Percentiles rank a stretch among this genome's conserved stretches.
Conservation (phyloP, 2,888 invertebrate genomes). For the Listrodromus nycthemerus region DNA sequence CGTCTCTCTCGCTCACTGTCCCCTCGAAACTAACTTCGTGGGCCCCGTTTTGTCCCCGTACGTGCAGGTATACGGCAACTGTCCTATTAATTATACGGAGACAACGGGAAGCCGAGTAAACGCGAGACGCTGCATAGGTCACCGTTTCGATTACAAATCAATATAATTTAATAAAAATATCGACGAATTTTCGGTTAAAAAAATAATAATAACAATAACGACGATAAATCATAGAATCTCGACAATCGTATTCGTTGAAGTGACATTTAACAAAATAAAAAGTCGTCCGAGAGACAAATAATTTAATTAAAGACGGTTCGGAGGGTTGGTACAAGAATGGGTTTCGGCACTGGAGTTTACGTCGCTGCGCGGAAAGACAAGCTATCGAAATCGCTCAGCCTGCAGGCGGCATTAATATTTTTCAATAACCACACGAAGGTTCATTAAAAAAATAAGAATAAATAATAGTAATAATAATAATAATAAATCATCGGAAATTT, state of each 20-base stretch:
- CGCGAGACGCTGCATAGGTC: neutral
- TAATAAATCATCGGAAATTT: conserved; percentile 2
- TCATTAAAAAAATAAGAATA: neutral
- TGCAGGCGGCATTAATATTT: too few relatives aligned
- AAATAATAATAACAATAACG: neutral
- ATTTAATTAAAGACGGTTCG: too few relatives aligned
- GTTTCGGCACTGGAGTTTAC: too few relatives aligned
- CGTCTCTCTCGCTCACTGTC: conserved; percentile 21
- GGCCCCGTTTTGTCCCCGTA: conserved; percentile 21
- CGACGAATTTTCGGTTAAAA: conserved; percentile 5
- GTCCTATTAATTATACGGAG: conserved; percentile 64
- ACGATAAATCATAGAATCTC: conserved; percentile 9
- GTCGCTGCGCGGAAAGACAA: too few relatives aligned
- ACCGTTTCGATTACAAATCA: conserved; percentile 36
- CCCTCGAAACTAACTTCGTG: conserved; percentile 34
- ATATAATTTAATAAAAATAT: conserved; percentile 50
- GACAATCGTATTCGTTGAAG: too few relatives aligned
- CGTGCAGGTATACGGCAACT: conserved; percentile 60
- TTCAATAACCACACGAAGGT: too few relatives aligned
- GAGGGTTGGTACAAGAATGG: too few relatives aligned
- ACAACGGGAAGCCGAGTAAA: conserved; percentile 38
- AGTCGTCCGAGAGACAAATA: too few relatives aligned
- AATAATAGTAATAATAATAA: neutral
- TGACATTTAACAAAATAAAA: too few relatives aligned
- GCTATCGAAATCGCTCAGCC: too few relatives aligned